A percentile compares a stretch with the other conserved stretches of the same genome.
phyloP scores from a whole-genome alignment of 37 sponge, comb jelly and placozoan genomes.

The Beroe forskalii region DNA sequence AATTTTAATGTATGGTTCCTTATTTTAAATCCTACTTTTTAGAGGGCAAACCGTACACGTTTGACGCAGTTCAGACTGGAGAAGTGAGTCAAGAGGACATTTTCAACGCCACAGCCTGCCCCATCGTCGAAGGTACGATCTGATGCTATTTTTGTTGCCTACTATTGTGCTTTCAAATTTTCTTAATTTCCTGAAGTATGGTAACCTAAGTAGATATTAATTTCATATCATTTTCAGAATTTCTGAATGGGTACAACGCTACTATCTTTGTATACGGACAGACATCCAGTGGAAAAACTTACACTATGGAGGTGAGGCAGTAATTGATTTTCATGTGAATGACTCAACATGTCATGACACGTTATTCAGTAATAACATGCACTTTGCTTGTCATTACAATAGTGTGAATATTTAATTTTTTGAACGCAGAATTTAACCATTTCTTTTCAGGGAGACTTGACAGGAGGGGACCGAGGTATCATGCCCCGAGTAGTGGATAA shows the following conservation, averaged over 20 bases:
- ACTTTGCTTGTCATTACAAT: too few species aligned
- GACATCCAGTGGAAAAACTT: slow-evolving; percentile 97
- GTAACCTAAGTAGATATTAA: too few species aligned
- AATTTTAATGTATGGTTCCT: too few species aligned
- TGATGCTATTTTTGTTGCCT: too few species aligned
- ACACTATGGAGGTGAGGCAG: slow-evolving; percentile 97
- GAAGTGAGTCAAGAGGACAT: slow-evolving; percentile 74
- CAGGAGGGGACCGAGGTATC: slow-evolving; percentile 73
- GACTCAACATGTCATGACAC: too few species aligned
- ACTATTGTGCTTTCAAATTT: too few species aligned
- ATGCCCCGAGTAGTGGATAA: slow-evolving; percentile 88
- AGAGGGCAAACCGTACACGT: slow-evolving; percentile 66
- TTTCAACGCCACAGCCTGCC: slow-evolving; percentile 76
- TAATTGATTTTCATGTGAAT: too few species aligned
- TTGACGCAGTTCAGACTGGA: slow-evolving; percentile 80
- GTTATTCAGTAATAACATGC: too few species aligned
- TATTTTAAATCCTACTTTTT: too few species aligned
- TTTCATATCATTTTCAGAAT: slow-evolving; percentile 72
- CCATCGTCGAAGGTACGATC: slow-evolving; percentile 91
- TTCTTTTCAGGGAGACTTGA: slow-evolving; percentile 71
- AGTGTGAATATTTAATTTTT: too few species aligned
- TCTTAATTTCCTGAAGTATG: too few species aligned
- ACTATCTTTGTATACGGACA: slow-evolving; percentile 99
- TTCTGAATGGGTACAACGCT: slow-evolving; percentile 92
- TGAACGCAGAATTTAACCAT: too few species aligned